Conservation (phyloP, 2,888 invertebrate genomes). For the Trypoxylon attenuatum region DNA sequence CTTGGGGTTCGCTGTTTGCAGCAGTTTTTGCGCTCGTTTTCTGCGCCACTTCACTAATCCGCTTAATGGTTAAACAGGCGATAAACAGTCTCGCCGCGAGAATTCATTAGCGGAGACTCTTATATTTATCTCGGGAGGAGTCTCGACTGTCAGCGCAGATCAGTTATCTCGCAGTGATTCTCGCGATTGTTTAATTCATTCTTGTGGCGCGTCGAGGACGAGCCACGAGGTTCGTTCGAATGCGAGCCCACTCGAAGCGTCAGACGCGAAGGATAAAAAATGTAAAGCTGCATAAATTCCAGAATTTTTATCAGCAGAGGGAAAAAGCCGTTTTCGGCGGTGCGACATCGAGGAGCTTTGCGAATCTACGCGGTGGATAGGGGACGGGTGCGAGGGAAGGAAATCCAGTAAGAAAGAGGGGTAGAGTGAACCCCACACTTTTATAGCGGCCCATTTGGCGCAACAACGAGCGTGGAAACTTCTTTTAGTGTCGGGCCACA, state of each 20-base stretch:
- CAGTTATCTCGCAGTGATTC: no score
- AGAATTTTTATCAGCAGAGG: background rate
- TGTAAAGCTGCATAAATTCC: background rate
- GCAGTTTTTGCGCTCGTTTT: conserved; percentile 52
- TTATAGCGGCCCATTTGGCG: conserved; percentile 75
- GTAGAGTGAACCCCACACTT: conserved; percentile 61
- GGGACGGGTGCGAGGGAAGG: conserved; percentile 2
- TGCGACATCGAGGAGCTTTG: background rate
- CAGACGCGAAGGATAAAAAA: no score
- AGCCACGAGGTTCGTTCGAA: no score
- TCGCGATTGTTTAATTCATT: no score
- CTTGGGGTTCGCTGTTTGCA: no score
- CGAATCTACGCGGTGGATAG: background rate
- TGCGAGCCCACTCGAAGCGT: no score
- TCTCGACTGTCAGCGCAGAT: no score
- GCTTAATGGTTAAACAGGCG: conserved; percentile 67
- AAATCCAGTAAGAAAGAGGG: conserved; percentile 11
- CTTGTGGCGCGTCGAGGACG: no score
- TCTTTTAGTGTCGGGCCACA: conserved; percentile 71
- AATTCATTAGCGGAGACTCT: conserved; percentile 67
- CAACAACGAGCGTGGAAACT: conserved; percentile 74
- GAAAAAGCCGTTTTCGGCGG: background rate
- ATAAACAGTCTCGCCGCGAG: conserved; percentile 63
- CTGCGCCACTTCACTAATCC: conserved; percentile 50
- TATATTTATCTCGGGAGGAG: no score